phyloP scores from a whole-genome alignment of 2,797 vertebrate species.

The Limnodromus scolopaceus region DNA sequence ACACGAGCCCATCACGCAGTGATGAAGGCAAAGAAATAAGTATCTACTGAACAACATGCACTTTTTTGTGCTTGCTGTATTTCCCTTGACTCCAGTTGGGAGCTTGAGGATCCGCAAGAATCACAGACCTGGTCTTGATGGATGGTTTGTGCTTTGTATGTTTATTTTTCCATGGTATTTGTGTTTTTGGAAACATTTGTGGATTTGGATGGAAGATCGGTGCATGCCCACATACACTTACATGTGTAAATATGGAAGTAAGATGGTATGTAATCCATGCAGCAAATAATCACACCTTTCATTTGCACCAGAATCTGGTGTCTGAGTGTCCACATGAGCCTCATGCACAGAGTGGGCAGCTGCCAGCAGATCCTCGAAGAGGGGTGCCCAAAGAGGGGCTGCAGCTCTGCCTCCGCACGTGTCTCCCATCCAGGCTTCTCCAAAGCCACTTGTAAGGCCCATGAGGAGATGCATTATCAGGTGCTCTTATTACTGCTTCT shows the following conservation, averaged over 20 bases:
- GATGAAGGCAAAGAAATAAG: background rate
- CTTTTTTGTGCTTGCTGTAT: background rate
- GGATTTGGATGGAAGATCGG: background rate
- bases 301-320: background rate
- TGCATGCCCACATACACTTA: accelerated
- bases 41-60: background rate
- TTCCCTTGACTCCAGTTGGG: background rate
- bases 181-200: background rate
- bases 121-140: background rate
- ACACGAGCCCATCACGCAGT: background rate
- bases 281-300: background rate
- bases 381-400: background rate
- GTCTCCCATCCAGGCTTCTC: background rate
- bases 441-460: background rate
- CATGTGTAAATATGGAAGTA: background rate
- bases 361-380: background rate
- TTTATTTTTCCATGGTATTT: background rate
- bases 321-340: background rate
- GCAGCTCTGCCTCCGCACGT: accelerated
- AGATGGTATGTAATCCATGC: background rate
- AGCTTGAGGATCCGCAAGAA: background rate
- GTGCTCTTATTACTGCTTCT: background rate
- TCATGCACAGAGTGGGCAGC: background rate
- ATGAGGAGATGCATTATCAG: background rate
- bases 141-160: background rate